These are phyloP conservation scores for Pangasius mekongensis DNA, from an alignment of 2,797 vertebrate genomes.

Conservation along the genomic window DNA sequence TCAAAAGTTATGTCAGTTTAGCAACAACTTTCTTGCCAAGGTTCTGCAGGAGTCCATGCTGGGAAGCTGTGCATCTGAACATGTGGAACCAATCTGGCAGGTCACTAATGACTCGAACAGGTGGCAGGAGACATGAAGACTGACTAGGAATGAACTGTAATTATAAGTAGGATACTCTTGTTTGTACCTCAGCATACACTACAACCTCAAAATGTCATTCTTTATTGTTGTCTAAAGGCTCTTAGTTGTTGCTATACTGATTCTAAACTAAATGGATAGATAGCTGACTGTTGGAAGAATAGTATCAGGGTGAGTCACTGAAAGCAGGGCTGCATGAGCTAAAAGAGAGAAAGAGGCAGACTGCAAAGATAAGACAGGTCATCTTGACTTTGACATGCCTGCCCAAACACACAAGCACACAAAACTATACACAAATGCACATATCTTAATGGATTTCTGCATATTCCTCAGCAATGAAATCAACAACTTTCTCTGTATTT, in stretches of 20 bases:
- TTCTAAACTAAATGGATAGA: conserved; percentile 61
- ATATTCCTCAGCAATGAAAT: neutral
- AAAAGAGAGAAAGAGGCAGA: neutral
- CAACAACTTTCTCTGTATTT: neutral
- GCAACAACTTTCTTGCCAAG: conserved; percentile 66
- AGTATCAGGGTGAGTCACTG: conserved; percentile 73
- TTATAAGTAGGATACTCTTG: conserved; percentile 15
- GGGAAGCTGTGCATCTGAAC: conserved; percentile 70
- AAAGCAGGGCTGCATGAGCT: conserved; percentile 62
- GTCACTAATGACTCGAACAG: conserved; percentile 73
- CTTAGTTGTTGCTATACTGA: conserved; percentile 59
- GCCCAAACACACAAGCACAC: neutral
- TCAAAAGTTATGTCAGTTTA: conserved; percentile 58
- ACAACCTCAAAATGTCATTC: neutral
- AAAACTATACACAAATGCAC: neutral
- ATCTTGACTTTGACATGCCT: neutral
- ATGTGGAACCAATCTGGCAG: conserved; percentile 73
- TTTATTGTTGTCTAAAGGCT: conserved; percentile 15
- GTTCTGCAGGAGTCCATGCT: conserved; percentile 71
- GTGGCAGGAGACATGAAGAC: conserved; percentile 62
- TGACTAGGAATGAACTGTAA: neutral
- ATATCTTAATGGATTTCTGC: neutral
- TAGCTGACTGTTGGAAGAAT: conserved; percentile 63
- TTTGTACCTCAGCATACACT: neutral
- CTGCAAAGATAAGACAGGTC: neutral